Conservation (phyloP, 2,797 vertebrate genomes). For the Enteromius unitaeniatus region DNA sequence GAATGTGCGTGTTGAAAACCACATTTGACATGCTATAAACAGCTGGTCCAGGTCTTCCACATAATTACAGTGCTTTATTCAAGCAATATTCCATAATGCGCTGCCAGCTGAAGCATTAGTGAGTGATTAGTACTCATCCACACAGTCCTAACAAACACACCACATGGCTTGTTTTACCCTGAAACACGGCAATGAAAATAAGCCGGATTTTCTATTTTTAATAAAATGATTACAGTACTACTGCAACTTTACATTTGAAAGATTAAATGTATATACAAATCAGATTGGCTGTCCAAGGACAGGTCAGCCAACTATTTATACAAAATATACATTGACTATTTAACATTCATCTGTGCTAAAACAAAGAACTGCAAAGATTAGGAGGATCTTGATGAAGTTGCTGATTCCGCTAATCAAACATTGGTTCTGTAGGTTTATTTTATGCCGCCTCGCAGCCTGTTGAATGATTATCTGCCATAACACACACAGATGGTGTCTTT, state of each 20-base stretch:
- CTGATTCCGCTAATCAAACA: neutral
- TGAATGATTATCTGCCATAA: conserved; percentile 2
- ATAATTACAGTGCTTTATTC: conserved; percentile 51
- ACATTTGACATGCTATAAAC: conserved; percentile 46
- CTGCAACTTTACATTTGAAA: neutral
- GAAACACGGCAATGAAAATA: neutral
- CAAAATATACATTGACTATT: neutral
- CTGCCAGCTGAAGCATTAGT: conserved; percentile 43
- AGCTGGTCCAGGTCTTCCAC: conserved; percentile 44
- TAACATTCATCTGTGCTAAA: neutral
- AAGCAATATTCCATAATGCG: conserved; percentile 39
- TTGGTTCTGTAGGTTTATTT: neutral
- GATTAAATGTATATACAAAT: neutral
- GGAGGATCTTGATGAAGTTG: neutral
- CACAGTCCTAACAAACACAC: conserved; percentile 37
- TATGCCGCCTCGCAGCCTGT: neutral
- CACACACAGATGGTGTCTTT: conserved; percentile 25
- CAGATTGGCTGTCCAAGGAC: neutral
- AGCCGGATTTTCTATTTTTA: neutral
- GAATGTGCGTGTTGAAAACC: conserved; percentile 46
- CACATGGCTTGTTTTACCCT: neutral
- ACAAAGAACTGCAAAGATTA: neutral
- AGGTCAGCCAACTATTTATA: neutral
- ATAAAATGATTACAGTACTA: neutral
- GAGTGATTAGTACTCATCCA: conserved; percentile 19